Evolutionary conservation across 2,113 vertebrate genomes (phyloP).

Genomic region (Lota lota): DNA sequence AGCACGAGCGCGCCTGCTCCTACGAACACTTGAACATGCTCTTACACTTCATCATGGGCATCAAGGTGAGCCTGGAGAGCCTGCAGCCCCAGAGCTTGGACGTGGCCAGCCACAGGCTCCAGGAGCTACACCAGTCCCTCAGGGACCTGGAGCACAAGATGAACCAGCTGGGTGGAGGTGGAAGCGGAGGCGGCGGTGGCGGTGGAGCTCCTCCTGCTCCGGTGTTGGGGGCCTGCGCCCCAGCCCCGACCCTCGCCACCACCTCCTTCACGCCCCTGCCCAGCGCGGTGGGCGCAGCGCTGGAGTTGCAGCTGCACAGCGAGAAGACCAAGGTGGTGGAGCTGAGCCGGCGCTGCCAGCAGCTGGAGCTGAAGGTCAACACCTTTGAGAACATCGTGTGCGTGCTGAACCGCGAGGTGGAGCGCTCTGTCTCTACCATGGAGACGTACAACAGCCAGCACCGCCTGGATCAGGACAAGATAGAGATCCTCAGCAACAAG

Average conservation of each 20-base stretch:
- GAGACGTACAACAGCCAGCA: constrained; percentile 90
- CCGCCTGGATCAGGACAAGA: constrained; percentile 90
- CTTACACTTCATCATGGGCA: constrained; percentile 82
- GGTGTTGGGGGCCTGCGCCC: constrained; percentile 32
- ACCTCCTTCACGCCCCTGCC: constrained; percentile 74
- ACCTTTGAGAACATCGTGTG: constrained; percentile 97
- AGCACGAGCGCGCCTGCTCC: constrained; percentile 83
- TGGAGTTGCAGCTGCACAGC: constrained; percentile 75
- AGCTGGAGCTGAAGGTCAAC: constrained; percentile 83
- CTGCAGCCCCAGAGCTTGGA: constrained; percentile 78
- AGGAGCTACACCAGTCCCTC: constrained; percentile 76
- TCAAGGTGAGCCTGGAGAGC: constrained; percentile 79
- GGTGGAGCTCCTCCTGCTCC: constrained; percentile 53
- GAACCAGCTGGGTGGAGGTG: constrained; percentile 62
- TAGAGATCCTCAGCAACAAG: constrained; percentile 88
- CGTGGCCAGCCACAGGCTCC: constrained; percentile 73
- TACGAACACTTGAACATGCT: constrained; percentile 88
- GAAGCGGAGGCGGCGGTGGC: constrained; percentile 44
- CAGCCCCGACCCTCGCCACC: constrained; percentile 56
- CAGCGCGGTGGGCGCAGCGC: constrained; percentile 59
- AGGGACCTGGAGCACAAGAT: constrained; percentile 76
- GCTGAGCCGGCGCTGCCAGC: constrained; percentile 78
- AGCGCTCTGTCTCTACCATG: constrained; percentile 81
- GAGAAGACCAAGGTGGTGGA: constrained; percentile 75
- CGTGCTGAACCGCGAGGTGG: constrained; percentile 93